Evolutionary conservation across 1,140 invertebrate genomes (phyloP).

Genomic region (Drosophila nikananu): DNA sequence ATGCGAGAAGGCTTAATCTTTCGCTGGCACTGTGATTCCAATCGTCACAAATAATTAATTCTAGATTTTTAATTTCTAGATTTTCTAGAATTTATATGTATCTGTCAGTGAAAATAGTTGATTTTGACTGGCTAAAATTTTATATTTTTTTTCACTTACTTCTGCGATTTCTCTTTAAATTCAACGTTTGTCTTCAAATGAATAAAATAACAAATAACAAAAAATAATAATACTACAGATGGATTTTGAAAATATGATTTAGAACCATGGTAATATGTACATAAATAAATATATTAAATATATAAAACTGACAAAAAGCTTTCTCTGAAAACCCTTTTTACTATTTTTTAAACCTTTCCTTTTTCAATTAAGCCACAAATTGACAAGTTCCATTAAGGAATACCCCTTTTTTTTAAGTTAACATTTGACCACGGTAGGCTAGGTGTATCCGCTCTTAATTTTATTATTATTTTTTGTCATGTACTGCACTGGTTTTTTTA

Average conservation of each 20-base stretch:
- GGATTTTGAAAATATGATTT: no score
- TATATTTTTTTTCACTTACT: no score
- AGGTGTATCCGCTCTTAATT: conserved; percentile 18
- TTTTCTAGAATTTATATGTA: not conserved
- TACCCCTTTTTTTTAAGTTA: not conserved
- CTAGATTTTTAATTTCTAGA: not conserved
- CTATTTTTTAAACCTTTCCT: not conserved
- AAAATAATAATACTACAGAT: no score
- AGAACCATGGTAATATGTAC: no score
- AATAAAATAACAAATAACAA: no score
- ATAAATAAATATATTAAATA: no score
- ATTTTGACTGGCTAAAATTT: not conserved
- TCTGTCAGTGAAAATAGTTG: not conserved
- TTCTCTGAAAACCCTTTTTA: not conserved
- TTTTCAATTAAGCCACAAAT: not conserved
- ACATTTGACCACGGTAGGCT: conserved; percentile 16
- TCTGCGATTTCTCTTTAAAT: no score
- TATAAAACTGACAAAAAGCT: not conserved
- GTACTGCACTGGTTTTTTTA: conserved; percentile 43
- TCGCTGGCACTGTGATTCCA: conserved; percentile 12
- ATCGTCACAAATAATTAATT: not conserved
- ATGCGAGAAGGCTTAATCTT: conserved; percentile 17
- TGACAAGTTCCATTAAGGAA: not conserved
- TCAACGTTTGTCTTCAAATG: no score
- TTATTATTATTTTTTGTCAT: conserved; percentile 15